These are phyloP conservation scores for Idris sp. DNA, from an alignment of 1,140 invertebrate species.

Conservation along the genomic window DNA sequence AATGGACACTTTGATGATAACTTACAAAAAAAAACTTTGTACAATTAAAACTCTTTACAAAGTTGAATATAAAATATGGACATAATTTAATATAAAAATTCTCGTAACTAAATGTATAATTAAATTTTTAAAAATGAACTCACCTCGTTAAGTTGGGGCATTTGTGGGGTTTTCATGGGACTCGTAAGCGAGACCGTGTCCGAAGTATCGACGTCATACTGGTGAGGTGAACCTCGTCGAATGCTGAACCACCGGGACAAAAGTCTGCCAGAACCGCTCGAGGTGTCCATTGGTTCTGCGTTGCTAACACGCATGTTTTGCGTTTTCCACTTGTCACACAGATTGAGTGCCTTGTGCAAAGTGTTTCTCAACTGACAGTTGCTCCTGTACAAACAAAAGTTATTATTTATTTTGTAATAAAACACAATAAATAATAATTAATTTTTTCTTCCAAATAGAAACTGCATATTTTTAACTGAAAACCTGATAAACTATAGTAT, in stretches of 20 bases:
- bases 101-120: too few relatives aligned
- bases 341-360: conserved; percentile 83
- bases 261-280: conserved; percentile 82
- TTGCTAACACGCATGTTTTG: conserved; percentile 74
- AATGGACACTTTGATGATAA: too few relatives aligned
- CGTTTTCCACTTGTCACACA: conserved; percentile 84
- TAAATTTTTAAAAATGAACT: too few relatives aligned
- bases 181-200: conserved; percentile 73
- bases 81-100: too few relatives aligned
- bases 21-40: too few relatives aligned
- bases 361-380: conserved; percentile 84
- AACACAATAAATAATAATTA: too few relatives aligned
- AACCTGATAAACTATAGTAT: too few relatives aligned
- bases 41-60: too few relatives aligned
- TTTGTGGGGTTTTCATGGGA: conserved; percentile 76
- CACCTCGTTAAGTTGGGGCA: conserved; percentile 89
- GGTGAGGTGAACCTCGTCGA: conserved; percentile 86
- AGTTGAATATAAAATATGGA: too few relatives aligned
- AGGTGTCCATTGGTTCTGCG: conserved; percentile 79
- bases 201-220: conserved; percentile 84
- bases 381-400: conserved; percentile 76
- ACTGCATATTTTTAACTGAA: too few relatives aligned
- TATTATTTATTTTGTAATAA: too few relatives aligned
- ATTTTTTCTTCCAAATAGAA: too few relatives aligned
- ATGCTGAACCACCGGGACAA: conserved; percentile 89